Percentiles rank a stretch among this genome's conserved stretches.
Conservation (phyloP, 1,140 invertebrate genomes). For the Drosophila carrolli region DNA sequence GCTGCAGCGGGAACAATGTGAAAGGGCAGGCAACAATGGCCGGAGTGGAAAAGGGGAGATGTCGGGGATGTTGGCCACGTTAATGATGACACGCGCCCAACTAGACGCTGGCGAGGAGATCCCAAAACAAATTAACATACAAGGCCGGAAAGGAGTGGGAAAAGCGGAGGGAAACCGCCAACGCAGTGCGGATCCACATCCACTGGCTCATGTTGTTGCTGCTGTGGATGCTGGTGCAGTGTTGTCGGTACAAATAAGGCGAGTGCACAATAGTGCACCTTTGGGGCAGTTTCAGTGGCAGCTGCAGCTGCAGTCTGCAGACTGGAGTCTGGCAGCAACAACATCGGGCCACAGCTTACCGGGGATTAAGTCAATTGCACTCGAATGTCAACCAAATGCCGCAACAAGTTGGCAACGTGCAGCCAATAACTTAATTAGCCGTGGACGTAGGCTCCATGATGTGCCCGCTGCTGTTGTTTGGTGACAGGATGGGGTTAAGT, state of each 20-base stretch:
- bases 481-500: slow-evolving; percentile 33
- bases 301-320: slow-evolving; percentile 25
- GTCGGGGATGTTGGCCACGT: slow-evolving; percentile 57
- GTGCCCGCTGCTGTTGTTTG: slow-evolving; percentile 17
- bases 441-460: slow-evolving; percentile 44
- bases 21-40: slow-evolving; percentile 58
- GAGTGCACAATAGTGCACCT: slow-evolving; percentile 69
- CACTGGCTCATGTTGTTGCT: slow-evolving; percentile 42
- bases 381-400: slow-evolving; percentile 79
- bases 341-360: slow-evolving; percentile 58
- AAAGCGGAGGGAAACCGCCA: slow-evolving; percentile 27
- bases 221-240: slow-evolving; percentile 41
- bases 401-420: slow-evolving; percentile 78
- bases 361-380: slow-evolving; percentile 80
- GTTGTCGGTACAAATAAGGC: slow-evolving; percentile 79
- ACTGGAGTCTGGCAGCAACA: slow-evolving; percentile 26
- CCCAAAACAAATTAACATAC: slow-evolving; percentile 81
- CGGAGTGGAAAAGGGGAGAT: slow-evolving; percentile 13
- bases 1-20: slow-evolving; percentile 61
- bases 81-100: slow-evolving; percentile 80
- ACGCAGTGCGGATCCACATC: slow-evolving; percentile 52
- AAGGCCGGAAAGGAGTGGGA: slow-evolving; percentile 41
- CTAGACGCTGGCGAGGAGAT: slow-evolving; percentile 67
- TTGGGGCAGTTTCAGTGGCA: slow-evolving; percentile 27
- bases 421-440: slow-evolving; percentile 81